Base-by-base conservation (phyloP, 2,797 vertebrate genomes). In the Urocyon cinereoargenteus region DNA sequence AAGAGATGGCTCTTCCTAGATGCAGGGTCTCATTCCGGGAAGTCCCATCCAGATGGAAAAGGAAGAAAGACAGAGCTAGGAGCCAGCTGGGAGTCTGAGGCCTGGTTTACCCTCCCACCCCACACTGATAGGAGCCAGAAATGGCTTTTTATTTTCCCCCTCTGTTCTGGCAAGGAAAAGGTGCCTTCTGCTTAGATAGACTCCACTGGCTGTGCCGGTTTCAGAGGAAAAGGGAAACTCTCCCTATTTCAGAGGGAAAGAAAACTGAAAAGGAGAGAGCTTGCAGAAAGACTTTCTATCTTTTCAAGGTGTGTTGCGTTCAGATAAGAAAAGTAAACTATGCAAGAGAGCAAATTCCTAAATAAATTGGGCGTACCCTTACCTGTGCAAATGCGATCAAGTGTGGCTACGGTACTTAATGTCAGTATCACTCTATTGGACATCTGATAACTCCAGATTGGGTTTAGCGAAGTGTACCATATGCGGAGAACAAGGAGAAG, bases 381-480 rank as follows among this genome's bases (percentile, higher is more conserved):
- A 99, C 98, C 98, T 94, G 98, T 91, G 82, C 85, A 95, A 85
- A 98, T 98, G 75, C 10, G 91, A 24, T 99, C 98, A 10, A 98
- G 28, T 70, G 97, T 97, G 94, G 97, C 98, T 22, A 98, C 21
- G 75, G 95, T 81, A 57, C 98, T 97, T 83, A 98, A 18, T 2
- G 87, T 57, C 92, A 98, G 15, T 57, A 98, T 92, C 28, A 98
- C 57, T 81, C n/a, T 90, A 97, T 98, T 99, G 92, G 98, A 95
- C 93, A 14, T 36, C 64, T 73, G 96, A 6, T 97, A 98, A 72
- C 77, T 98, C 98, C 99, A 99, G 45, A 98, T 21, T 22, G 99
- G 98, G 93, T 99, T 99, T 61, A 99, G 96, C 26, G 98, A 99
- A 0, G 98, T 98, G 72, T 98, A 98, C 98, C 98, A 98, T 88